These are phyloP conservation scores for Eulithis prunata DNA, from an alignment of 2,888 invertebrate species.

Conservation along the genomic window DNA sequence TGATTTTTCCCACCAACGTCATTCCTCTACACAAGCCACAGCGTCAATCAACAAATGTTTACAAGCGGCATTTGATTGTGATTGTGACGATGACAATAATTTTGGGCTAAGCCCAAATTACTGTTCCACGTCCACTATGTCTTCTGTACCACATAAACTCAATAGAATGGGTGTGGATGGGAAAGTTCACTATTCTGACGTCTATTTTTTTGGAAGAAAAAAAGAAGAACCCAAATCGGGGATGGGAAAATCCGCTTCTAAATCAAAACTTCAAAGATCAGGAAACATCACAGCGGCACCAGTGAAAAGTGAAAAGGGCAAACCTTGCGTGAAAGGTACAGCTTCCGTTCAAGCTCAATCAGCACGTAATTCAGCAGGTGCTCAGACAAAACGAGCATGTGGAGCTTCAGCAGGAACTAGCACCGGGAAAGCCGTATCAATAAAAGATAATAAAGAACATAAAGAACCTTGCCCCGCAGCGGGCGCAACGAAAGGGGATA, in stretches of 20 bases:
- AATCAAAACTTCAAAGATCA: constrained; percentile 40
- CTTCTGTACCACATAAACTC: constrained; percentile 39
- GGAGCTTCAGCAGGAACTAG: constrained; percentile 48
- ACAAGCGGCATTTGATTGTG: constrained; percentile 54
- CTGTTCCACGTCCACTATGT: constrained; percentile 47
- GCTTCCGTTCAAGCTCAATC: constrained; percentile 43
- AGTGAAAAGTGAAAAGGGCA: constrained; percentile 38
- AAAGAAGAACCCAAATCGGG: constrained; percentile 53
- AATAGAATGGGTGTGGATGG: constrained; percentile 35
- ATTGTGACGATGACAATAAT: constrained; percentile 18
- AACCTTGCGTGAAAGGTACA: constrained; percentile 27
- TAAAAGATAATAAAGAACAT: constrained; percentile 53
- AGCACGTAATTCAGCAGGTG: constrained; percentile 36
- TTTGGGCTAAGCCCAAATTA: constrained; percentile 41
- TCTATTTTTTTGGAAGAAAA: constrained; percentile 68
- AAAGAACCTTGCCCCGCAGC: constrained; percentile 52
- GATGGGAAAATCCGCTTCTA: constrained; percentile 58
- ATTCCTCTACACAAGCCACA: constrained; percentile 74
- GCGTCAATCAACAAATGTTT: constrained; percentile 76
- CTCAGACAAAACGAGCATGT: constrained; percentile 50
- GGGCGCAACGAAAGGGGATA: constrained; percentile 55
- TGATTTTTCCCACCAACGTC: constrained; percentile 49
- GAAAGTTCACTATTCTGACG: constrained; percentile 50
- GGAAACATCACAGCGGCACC: constrained; percentile 28
- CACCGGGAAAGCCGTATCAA: constrained; percentile 59